These are phyloP conservation scores for Harpalus rufipes DNA, from an alignment of 2,888 invertebrate genomes.

Conservation along the genomic window DNA sequence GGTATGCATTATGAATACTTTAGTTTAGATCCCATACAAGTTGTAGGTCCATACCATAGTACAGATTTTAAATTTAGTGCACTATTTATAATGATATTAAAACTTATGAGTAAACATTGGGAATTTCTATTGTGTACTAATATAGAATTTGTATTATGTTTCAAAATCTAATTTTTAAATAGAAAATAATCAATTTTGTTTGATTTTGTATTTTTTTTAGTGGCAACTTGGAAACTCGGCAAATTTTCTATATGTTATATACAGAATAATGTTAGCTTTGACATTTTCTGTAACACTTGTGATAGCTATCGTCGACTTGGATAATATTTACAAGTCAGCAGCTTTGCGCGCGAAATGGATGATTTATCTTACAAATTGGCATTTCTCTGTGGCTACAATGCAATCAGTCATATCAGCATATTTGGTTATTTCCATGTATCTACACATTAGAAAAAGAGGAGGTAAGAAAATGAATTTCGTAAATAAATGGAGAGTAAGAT, in stretches of 20 bases:
- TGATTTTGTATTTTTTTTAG: conserved; percentile 76
- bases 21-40: too few species aligned
- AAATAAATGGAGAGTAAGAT: background rate
- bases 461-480: conserved; percentile 27
- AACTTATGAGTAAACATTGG: too few species aligned
- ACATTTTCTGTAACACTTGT: conserved; percentile 75
- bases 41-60: too few species aligned
- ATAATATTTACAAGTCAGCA: conserved; percentile 74
- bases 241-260: conserved; percentile 76
- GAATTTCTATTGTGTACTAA: too few species aligned
- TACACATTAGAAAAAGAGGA: conserved; percentile 28
- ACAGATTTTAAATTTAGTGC: too few species aligned
- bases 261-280: conserved; percentile 81
- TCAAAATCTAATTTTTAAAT: conserved; percentile 65
- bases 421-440: conserved; percentile 49
- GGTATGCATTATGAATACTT: too few species aligned
- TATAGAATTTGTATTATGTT: too few species aligned
- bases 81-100: too few species aligned
- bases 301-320: conserved; percentile 75
- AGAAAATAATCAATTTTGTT: background rate
- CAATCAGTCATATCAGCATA: conserved; percentile 79
- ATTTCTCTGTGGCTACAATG: conserved; percentile 80
- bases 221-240: conserved; percentile 80
- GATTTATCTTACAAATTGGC: conserved; percentile 88
- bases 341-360: conserved; percentile 82